phyloP scores from a whole-genome alignment of 1,140 invertebrate species.

The Idris sp. region DNA sequence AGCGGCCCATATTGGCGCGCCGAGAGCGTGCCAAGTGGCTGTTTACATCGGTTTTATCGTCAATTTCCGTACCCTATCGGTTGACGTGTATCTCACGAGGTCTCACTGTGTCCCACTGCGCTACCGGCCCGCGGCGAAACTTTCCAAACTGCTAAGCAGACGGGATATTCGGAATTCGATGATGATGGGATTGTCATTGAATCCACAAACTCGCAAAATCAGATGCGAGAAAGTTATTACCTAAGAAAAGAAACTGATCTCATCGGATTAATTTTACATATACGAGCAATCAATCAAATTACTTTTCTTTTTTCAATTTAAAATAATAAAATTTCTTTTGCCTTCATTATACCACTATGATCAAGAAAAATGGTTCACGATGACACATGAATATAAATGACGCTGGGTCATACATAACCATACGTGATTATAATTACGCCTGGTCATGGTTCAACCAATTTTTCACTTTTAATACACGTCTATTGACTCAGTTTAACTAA shows the following conservation, averaged over 20 bases:
- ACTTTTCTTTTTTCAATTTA: constrained; percentile 1
- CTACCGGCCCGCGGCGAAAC: constrained; percentile 49
- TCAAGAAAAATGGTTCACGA: constrained; percentile 17
- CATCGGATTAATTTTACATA: no score
- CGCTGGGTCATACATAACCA: constrained; percentile 39
- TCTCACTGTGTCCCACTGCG: constrained; percentile 43
- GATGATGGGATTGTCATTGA: constrained; percentile 52
- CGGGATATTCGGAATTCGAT: constrained; percentile 44
- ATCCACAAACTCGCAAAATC: constrained; percentile 27
- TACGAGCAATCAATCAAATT: constrained; percentile 1
- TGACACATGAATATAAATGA: constrained; percentile 40
- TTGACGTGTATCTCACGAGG: constrained; percentile 58
- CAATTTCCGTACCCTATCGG: constrained; percentile 73
- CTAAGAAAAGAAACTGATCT: no score
- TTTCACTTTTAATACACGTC: no score
- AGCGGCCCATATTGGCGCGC: constrained; percentile 44
- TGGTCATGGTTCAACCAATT: constrained; percentile 47
- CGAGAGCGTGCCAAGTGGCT: constrained; percentile 69
- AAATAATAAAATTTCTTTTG: no score
- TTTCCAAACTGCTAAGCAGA: constrained; percentile 50
- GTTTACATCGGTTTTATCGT: constrained; percentile 78
- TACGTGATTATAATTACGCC: constrained; percentile 52
- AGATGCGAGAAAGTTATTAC: constrained; percentile 19
- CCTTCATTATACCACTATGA: no score
- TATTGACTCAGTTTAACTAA: no score